Conservation (phyloP, 2,797 vertebrate species). For the Spinus pinus region DNA sequence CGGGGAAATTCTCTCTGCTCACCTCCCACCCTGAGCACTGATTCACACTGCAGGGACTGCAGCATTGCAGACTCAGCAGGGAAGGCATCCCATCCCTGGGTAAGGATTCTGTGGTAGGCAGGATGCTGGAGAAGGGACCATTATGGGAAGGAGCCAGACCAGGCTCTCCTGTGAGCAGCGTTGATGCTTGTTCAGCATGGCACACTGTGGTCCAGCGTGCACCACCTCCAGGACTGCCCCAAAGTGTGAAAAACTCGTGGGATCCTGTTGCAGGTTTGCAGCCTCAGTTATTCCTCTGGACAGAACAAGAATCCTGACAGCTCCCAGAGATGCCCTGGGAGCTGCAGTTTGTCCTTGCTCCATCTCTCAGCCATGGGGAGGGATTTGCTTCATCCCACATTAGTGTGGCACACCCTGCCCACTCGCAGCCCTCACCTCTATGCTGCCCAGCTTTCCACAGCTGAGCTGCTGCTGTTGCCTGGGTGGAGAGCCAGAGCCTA, state of each 20-base stretch:
- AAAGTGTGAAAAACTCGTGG: not conserved
- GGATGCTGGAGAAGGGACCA: accelerated
- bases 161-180: accelerated
- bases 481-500: constrained; percentile 71
- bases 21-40: accelerated
- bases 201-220: accelerated
- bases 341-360: not conserved
- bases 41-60: accelerated
- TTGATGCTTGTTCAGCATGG: not conserved
- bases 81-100: accelerated
- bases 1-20: accelerated
- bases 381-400: not conserved
- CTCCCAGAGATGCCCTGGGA: not conserved
- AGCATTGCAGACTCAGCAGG: accelerated
- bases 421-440: constrained; percentile 43
- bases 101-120: not conserved
- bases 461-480: constrained; percentile 51
- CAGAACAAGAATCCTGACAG: not conserved
- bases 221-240: not conserved
- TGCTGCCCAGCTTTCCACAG: constrained; percentile 44
- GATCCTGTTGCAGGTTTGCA: not conserved
- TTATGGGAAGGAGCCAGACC: accelerated
- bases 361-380: accelerated
- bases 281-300: not conserved
- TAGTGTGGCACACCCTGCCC: not conserved